These are phyloP conservation scores for Eilema sororculum DNA, from an alignment of 2,888 invertebrate genomes.

Conservation along the genomic window DNA sequence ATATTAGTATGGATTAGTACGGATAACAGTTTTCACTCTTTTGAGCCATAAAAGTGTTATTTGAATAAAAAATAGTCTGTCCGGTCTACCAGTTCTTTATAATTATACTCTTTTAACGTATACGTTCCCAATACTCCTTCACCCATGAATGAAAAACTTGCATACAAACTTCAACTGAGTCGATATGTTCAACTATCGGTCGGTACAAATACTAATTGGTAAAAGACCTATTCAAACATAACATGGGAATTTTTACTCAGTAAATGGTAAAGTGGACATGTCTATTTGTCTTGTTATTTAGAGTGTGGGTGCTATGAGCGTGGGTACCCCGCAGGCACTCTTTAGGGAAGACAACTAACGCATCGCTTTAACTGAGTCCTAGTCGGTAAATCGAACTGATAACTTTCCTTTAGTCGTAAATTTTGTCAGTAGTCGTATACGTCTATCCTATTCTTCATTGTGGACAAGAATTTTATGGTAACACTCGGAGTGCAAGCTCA, in stretches of 20 bases:
- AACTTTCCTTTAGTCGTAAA: slow-evolving; percentile 48
- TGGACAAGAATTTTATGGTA: slow-evolving; percentile 36
- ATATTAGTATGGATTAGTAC: too few species aligned
- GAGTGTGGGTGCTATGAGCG: slow-evolving; percentile 83
- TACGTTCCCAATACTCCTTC: slow-evolving; percentile 62
- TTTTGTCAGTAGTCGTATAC: slow-evolving; percentile 37
- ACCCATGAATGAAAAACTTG: slow-evolving; percentile 64
- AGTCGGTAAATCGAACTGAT: slow-evolving; percentile 41
- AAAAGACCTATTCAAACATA: slow-evolving; percentile 85
- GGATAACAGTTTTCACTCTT: slow-evolving; percentile 30
- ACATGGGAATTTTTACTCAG: slow-evolving; percentile 84
- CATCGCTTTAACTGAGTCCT: slow-evolving; percentile 52
- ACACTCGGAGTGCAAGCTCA: slow-evolving; percentile 28
- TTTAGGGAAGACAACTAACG: slow-evolving; percentile 67
- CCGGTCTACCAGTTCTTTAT: slow-evolving; percentile 64
- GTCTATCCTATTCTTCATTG: slow-evolving; percentile 41
- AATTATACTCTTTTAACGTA: slow-evolving; percentile 68
- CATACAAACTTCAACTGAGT: slow-evolving; percentile 70
- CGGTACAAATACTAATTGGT: slow-evolving; percentile 86
- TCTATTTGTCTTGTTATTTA: slow-evolving; percentile 84
- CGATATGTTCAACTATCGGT: slow-evolving; percentile 66
- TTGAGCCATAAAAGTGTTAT: slow-evolving; percentile 48
- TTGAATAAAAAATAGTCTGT: slow-evolving; percentile 68
- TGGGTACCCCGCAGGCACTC: slow-evolving; percentile 69
- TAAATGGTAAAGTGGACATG: slow-evolving; percentile 86